phyloP scores from a whole-genome alignment of 2,888 invertebrate species.

The Willowsia nigromaculata region DNA sequence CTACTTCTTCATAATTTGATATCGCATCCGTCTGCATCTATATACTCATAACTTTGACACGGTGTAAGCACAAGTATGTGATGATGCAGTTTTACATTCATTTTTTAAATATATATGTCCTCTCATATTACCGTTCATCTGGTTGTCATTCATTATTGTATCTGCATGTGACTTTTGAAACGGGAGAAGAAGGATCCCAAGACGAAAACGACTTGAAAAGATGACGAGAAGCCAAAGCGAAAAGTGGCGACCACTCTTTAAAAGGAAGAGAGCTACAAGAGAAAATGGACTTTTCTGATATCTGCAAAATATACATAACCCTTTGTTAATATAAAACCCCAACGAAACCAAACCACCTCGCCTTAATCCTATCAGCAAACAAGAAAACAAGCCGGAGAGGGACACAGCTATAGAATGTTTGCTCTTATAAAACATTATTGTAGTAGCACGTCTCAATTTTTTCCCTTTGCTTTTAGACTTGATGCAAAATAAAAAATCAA shows the following conservation, averaged over 20 bases:
- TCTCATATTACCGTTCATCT: conserved; percentile 3
- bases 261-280: not conserved
- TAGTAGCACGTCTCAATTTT: not conserved
- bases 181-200: not conserved
- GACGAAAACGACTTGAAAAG: not conserved
- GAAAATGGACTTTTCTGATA: too few species aligned
- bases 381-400: not conserved
- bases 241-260: not conserved
- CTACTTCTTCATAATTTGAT: not conserved
- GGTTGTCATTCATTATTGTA: not conserved
- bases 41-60: not conserved
- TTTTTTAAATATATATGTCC: conserved; percentile 7
- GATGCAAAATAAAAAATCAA: too few species aligned
- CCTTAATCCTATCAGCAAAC: too few species aligned
- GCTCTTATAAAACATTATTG: not conserved
- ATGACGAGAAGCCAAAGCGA: not conserved
- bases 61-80: too few species aligned
- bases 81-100: conserved; percentile 34
- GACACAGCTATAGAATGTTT: not conserved
- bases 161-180: not conserved
- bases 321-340: not conserved
- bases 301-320: not conserved
- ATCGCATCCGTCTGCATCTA: not conserved
- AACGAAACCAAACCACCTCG: not conserved
- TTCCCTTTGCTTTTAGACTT: not conserved